Base-by-base conservation (phyloP, 2,113 vertebrate species). In the Phaetusa simplex region DNA sequence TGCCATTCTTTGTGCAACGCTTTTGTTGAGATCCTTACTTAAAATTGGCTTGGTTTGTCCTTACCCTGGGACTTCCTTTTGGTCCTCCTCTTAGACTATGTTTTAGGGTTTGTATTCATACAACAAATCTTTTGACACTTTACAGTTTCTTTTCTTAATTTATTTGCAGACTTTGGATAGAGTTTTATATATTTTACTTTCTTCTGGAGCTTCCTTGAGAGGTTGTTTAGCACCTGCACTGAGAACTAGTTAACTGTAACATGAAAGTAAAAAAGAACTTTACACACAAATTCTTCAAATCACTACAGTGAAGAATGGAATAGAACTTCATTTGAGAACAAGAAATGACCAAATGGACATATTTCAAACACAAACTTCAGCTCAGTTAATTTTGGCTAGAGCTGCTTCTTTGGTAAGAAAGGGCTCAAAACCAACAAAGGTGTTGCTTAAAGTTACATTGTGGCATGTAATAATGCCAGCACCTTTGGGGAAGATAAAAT, bases 141-240 rank as follows among this genome's bases (percentile, higher is more conserved):
- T 97, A 97, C 93, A 93, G 95, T 71, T 97, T 95, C 77, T 90
- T 97, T 97, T 88, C 97, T 96, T 98, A 97, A 98, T 98, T 98
- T 98, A 98, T 98, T 98, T 98, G 98, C 97, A 95, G 96, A 98
- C 94, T 97, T 97, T 95, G 95, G 95, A 97, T 97, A 98, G 95
- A 95, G 97, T 98, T 98, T 98, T 97, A 94, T 95, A 92, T 98
- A 97, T 97, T 97, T 98, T 98, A 96, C 97, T 97, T 98, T 98
- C 93, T 98, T 98, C 98, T 95, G 96, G 98, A 98, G 98, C 98
- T 98, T 98, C 98, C 98, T 98, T 97, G 98, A 98, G 93, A 96
- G 96, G 89, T 97, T 97, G 96, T 97, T 97, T 97, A 98, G 98
- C 98, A 98, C 97, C 98, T 98, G 98, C 98, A 98, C 98, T 98